A percentile compares a stretch with the other conserved stretches of the same genome.
Conservation (phyloP, 2,113 vertebrate genomes). For the Aegypius monachus region DNA sequence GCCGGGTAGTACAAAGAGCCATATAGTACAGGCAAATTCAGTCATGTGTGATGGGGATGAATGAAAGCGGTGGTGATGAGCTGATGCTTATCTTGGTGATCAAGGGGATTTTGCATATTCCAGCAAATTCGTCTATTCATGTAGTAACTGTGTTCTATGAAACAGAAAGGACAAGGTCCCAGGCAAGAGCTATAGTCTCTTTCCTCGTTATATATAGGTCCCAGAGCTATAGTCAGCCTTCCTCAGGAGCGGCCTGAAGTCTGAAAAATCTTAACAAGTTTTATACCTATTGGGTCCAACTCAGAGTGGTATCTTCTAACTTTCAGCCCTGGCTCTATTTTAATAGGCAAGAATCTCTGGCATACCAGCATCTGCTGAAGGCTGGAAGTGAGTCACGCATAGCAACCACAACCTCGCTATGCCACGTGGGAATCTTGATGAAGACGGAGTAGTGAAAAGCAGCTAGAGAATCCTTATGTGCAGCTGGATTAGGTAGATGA, state of each 20-base stretch:
- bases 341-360: neutral
- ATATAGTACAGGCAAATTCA: neutral
- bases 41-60: neutral
- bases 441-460: neutral
- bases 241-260: neutral
- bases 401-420: neutral
- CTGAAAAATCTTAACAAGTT: neutral
- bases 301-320: neutral
- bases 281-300: neutral
- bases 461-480: neutral
- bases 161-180: neutral
- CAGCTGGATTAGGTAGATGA: neutral
- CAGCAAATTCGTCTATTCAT: neutral
- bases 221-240: neutral
- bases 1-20: neutral
- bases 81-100: neutral
- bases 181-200: neutral
- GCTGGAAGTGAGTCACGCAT: slow-evolving; percentile 26
- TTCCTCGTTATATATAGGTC: neutral
- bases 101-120: neutral
- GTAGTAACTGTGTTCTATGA: neutral
- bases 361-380: neutral
- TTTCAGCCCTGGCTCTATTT: neutral
- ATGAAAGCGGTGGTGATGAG: neutral
- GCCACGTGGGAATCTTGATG: neutral